These are phyloP conservation scores for Resseliella maxima DNA, from an alignment of 2,888 invertebrate genomes.

Conservation along the genomic window DNA sequence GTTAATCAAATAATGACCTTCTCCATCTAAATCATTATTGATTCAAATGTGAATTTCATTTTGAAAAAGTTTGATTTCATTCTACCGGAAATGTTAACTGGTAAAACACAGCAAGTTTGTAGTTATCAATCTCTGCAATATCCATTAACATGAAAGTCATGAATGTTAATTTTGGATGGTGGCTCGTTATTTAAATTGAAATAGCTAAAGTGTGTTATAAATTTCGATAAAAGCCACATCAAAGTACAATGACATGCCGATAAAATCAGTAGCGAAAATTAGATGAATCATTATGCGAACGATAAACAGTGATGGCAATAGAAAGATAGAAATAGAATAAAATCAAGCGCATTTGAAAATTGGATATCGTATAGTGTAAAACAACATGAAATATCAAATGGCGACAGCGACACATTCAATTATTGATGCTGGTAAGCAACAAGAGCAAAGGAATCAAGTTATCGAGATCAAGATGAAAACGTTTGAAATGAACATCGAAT, in stretches of 20 bases:
- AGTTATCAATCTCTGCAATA: constrained; percentile 35
- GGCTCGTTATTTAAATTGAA: background rate
- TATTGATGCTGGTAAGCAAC: background rate
- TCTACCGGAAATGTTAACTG: background rate
- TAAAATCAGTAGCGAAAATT: constrained; percentile 36
- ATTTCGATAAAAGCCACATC: constrained; percentile 52
- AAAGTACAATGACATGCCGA: constrained; percentile 52
- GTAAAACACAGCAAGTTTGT: background rate
- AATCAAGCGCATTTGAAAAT: background rate
- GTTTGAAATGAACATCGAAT: no score
- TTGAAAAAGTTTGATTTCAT: background rate
- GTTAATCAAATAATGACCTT: background rate
- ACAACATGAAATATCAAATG: background rate
- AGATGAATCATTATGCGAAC: constrained; percentile 6
- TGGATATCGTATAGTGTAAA: background rate
- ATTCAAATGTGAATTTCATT: no score
- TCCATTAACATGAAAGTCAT: constrained; percentile 35
- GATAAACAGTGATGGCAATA: background rate
- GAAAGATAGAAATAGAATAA: background rate
- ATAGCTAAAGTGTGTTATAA: background rate
- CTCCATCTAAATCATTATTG: background rate
- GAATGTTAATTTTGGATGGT: constrained; percentile 29
- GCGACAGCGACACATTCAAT: constrained; percentile 36
- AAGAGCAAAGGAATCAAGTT: background rate
- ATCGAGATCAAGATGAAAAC: no score